Evolutionary conservation across 2,113 vertebrate genomes (phyloP).

Genomic region (Gobiocypris rarus): DNA sequence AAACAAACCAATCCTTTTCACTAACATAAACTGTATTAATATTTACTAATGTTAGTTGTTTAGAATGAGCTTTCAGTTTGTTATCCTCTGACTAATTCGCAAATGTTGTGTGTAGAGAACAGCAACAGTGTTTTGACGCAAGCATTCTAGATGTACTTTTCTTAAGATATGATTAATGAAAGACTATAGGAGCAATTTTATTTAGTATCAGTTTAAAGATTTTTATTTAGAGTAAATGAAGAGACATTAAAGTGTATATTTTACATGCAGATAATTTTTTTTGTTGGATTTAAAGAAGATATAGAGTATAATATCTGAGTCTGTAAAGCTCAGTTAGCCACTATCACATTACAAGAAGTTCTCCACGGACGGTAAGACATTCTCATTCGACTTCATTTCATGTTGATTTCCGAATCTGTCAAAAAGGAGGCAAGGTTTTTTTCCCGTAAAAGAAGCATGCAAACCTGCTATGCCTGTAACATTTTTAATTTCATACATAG

Average conservation of each 20-base stretch:
- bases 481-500: slow-evolving; percentile 90
- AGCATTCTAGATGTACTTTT: slow-evolving; percentile 84
- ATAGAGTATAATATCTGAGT: slow-evolving; percentile 89
- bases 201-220: slow-evolving; percentile 87
- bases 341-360: slow-evolving; percentile 88
- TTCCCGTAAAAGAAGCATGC: slow-evolving; percentile 90
- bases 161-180: slow-evolving; percentile 86
- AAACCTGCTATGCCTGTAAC: slow-evolving; percentile 93
- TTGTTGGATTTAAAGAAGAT: slow-evolving; percentile 79
- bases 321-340: slow-evolving; percentile 89
- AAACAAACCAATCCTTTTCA: slow-evolving; percentile 76
- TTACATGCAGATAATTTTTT: slow-evolving; percentile 99
- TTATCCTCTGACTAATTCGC: slow-evolving; percentile 88
- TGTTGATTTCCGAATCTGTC: slow-evolving; percentile 71
- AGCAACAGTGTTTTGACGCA: slow-evolving; percentile 85
- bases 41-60: slow-evolving; percentile 82
- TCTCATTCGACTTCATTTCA: slow-evolving; percentile 61
- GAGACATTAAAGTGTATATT: slow-evolving; percentile 86
- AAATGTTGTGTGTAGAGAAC: slow-evolving; percentile 87
- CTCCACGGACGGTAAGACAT: slow-evolving; percentile 79
- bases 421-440: slow-evolving; percentile 81
- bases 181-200: slow-evolving; percentile 86
- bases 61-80: slow-evolving; percentile 90
- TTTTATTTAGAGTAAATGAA: slow-evolving; percentile 93
- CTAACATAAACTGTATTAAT: slow-evolving; percentile 81